phyloP scores from a whole-genome alignment of 1,140 invertebrate species.

The Brachionus rotundiformis region DNA sequence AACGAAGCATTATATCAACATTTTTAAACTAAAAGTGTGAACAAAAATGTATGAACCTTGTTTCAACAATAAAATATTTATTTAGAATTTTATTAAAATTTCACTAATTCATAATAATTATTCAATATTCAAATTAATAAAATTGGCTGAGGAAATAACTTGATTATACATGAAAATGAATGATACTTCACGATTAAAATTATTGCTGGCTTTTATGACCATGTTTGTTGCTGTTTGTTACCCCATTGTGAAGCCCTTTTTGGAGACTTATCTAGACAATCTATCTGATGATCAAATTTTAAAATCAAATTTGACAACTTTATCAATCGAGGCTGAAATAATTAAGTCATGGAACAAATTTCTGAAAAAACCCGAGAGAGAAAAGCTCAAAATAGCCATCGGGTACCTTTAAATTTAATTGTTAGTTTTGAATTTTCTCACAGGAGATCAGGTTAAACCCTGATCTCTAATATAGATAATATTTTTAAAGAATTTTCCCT shows the following conservation, averaged over 20 bases:
- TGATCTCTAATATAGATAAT: no score
- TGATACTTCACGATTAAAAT: not conserved
- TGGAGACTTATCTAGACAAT: constrained; percentile 20
- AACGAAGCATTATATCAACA: not conserved
- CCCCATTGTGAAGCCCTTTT: not conserved
- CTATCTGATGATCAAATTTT: not conserved
- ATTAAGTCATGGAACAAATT: constrained; percentile 20
- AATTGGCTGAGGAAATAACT: not conserved
- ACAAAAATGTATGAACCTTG: not conserved
- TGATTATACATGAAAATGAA: not conserved
- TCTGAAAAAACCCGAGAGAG: not conserved
- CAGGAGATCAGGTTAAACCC: no score
- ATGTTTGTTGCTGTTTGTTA: constrained; percentile 12
- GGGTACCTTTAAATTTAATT: constrained; percentile 17
- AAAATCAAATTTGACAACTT: not conserved
- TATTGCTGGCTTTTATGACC: constrained; percentile 21
- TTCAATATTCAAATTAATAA: not conserved
- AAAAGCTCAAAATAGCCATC: constrained; percentile 34
- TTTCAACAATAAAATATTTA: not conserved
- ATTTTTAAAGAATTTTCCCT: no score
- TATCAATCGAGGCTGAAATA: constrained; percentile 42
- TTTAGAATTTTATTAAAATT: not conserved
- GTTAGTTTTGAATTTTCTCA: no score
- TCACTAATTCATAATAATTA: not conserved
- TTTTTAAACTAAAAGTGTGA: not conserved